phyloP scores from a whole-genome alignment of 2,113 vertebrate genomes.

The Microtus montanus region DNA sequence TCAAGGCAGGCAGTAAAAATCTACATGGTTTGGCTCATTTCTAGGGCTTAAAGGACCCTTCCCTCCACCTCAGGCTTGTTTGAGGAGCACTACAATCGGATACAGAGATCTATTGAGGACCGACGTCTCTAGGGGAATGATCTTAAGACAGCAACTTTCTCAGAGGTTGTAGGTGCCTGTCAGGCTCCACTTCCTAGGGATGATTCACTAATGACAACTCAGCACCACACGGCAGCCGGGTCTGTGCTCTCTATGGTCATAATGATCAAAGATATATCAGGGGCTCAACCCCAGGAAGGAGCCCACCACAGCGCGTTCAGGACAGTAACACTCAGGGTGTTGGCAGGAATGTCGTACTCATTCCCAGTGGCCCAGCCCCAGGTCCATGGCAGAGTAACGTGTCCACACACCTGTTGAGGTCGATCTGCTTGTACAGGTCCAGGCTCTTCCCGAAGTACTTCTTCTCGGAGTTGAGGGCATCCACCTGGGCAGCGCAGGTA shows the following conservation, averaged over 20 bases:
- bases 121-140: background rate
- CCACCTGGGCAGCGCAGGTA: slow-evolving; percentile 86
- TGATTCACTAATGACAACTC: too few species aligned
- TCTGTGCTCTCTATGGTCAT: background rate
- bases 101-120: too few species aligned
- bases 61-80: too few species aligned
- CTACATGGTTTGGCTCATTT: background rate
- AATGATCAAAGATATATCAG: background rate
- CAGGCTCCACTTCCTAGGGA: background rate
- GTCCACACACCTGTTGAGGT: slow-evolving; percentile 82
- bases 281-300: background rate
- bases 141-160: background rate
- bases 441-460: slow-evolving; percentile 87
- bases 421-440: slow-evolving; percentile 80
- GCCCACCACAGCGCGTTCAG: too few species aligned
- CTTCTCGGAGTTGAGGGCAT: slow-evolving; percentile 82
- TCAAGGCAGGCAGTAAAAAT: too few species aligned
- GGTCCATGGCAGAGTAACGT: background rate
- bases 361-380: too few species aligned
- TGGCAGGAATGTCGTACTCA: too few species aligned
- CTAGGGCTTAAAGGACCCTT: background rate
- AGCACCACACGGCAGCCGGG: background rate
- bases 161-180: background rate
- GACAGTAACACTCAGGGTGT: background rate
- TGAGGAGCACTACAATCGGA: background rate